Percentiles rank a stretch among this genome's conserved stretches.
phyloP scores from a whole-genome alignment of 2,113 vertebrate genomes.

The Morone chrysops region DNA sequence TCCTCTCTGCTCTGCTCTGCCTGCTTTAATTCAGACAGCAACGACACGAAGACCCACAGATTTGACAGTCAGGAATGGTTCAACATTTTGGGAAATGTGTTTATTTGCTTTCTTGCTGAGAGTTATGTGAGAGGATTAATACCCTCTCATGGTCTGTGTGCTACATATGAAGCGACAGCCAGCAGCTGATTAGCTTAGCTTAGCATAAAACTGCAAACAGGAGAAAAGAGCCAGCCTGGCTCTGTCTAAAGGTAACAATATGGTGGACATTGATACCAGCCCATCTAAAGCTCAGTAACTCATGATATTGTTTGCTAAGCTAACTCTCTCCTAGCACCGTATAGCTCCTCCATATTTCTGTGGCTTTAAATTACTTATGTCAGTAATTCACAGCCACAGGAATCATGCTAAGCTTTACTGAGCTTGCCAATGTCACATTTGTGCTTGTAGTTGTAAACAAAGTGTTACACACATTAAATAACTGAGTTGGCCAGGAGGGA shows the following conservation, averaged over 20 bases:
- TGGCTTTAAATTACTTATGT: slow-evolving; percentile 35
- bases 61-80: neutral
- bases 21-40: slow-evolving; percentile 34
- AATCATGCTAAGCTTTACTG: slow-evolving; percentile 34
- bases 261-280: slow-evolving; percentile 3
- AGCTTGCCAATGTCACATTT: slow-evolving; percentile 57
- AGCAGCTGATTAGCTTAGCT: slow-evolving; percentile 3
- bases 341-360: neutral
- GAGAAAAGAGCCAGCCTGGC: neutral
- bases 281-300: neutral
- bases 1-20: slow-evolving; percentile 28
- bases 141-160: neutral
- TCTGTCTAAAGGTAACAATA: neutral
- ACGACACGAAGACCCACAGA: slow-evolving; percentile 16
- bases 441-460: slow-evolving; percentile 58
- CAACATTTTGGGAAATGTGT: slow-evolving; percentile 7
- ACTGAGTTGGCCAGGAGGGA: slow-evolving; percentile 56
- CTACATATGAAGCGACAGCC: neutral
- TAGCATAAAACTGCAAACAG: neutral
- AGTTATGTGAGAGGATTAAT: neutral
- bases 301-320: neutral
- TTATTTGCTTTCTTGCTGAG: neutral
- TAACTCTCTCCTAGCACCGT: neutral
- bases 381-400: slow-evolving; percentile 35
- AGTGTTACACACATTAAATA: slow-evolving; percentile 49